phyloP scores from a whole-genome alignment of 2,797 vertebrate genomes.

The Falco naumanni region DNA sequence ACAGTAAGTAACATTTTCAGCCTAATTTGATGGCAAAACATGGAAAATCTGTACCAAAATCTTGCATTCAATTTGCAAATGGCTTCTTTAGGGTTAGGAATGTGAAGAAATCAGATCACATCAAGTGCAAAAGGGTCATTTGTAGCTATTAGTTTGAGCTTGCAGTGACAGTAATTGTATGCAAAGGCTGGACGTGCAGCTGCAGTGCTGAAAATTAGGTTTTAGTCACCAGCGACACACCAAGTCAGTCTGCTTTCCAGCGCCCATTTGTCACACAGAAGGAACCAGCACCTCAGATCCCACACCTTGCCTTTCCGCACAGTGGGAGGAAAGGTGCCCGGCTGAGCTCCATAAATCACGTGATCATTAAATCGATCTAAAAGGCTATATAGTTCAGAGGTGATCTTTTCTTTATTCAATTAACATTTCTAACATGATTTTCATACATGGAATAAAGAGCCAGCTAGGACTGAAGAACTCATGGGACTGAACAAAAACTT shows the following conservation, averaged over 20 bases:
- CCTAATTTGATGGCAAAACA: not conserved
- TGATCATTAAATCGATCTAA: not conserved
- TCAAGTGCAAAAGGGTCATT: not conserved
- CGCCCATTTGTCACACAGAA: not conserved
- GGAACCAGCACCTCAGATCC: not conserved
- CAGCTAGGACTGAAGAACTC: not conserved
- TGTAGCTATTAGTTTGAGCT: not conserved
- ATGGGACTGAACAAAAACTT: not conserved
- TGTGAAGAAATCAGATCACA: not conserved
- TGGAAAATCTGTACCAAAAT: not conserved
- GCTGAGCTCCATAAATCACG: not conserved
- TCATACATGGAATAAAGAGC: not conserved
- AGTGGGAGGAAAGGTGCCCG: not conserved
- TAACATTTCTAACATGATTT: not conserved
- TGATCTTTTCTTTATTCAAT: not conserved
- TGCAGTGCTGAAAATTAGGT: not conserved
- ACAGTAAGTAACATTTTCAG: not conserved
- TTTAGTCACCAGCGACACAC: not conserved
- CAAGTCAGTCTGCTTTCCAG: not conserved
- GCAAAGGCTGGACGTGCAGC: not conserved
- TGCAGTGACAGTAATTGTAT: not conserved
- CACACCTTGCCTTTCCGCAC: not conserved
- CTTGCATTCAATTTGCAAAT: not conserved
- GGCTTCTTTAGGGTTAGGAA: not conserved
- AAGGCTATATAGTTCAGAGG: not conserved